phyloP scores from a whole-genome alignment of 2,888 invertebrate species.

The Candidula unifasciata region DNA sequence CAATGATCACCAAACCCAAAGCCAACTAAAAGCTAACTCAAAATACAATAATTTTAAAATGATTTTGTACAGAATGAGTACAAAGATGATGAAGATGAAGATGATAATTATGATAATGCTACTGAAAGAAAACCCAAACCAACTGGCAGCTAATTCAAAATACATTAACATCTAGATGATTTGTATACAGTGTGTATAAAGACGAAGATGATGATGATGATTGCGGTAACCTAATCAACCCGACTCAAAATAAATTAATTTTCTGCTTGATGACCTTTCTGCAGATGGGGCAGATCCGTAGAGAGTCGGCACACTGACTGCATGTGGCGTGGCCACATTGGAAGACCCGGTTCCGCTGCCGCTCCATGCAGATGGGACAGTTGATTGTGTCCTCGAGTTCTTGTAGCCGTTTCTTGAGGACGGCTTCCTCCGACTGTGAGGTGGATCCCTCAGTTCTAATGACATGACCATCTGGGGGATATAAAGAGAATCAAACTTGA shows the following conservation, averaged over 20 bases:
- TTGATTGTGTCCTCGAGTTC: slow-evolving; percentile 91
- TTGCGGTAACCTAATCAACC: neutral
- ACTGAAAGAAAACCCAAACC: too few relatives aligned
- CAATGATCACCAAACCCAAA: too few relatives aligned
- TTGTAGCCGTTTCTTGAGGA: slow-evolving; percentile 83
- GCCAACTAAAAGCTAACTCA: too few relatives aligned
- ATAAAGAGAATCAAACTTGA: neutral
- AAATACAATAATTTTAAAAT: too few relatives aligned
- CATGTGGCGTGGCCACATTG: slow-evolving; percentile 93
- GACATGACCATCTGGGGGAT: slow-evolving; percentile 49
- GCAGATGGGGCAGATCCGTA: slow-evolving; percentile 92
- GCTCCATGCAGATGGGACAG: slow-evolving; percentile 93
- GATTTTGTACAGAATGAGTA: too few relatives aligned
- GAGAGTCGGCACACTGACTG: slow-evolving; percentile 87
- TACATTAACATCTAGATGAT: too few relatives aligned
- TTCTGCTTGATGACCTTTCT: slow-evolving; percentile 86
- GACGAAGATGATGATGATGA: too few relatives aligned
- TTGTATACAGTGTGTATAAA: too few relatives aligned
- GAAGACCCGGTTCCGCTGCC: slow-evolving; percentile 88
- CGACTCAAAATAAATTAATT: slow-evolving; percentile 81
- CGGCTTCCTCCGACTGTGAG: slow-evolving; percentile 42
- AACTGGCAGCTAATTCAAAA: too few relatives aligned
- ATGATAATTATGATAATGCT: too few relatives aligned
- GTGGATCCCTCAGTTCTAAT: slow-evolving; percentile 36
- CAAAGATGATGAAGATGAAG: too few relatives aligned